Base-by-base conservation (phyloP, 2,797 vertebrate species). In the Falco concolor region DNA sequence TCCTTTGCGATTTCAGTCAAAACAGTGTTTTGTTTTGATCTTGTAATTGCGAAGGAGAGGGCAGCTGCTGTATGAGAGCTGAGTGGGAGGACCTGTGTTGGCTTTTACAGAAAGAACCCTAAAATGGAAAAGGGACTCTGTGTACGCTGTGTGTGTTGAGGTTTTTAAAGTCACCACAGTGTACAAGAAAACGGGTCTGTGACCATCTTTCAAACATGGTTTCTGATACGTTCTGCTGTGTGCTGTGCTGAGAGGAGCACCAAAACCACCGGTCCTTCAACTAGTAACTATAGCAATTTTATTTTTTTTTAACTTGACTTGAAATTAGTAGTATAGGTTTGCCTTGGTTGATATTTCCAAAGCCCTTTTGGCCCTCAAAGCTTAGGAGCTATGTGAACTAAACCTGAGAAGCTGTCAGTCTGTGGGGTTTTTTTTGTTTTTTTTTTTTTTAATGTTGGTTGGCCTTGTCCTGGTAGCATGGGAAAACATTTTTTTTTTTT, bases 1-100 rank as follows among this genome's bases (percentile, higher is more conserved):
- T 95, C 92, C 90, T 96, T 93, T 45, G 95, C 88, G 47, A 10
- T 96, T 97, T 95, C 87, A 96, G 85, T 95, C 95, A 95, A 97
- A 97, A 78, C 94, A 81, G 87, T 93, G 87, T 85, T 97, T 97
- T 97, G 92, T 96, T 97, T 84, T 88, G 70, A 47, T 92, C 34
- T 67, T 74, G 45, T 30, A 64, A 59, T 89, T 89, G 95, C 1
- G 32, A 85, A 83, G 91, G 72, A 80, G 59, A 82, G 64, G 47
- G 73, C 34, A 60, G 96, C 94, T 95, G 95, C 75, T 93, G 54
- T 36, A 45, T 64, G 57, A 68, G 70, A 88, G 90, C 72, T 68
- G 91, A 90, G 91, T 93, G 93, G 89, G 81, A 96, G 94, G 96
- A 68, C 87, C 90, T 90, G 72, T 61, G 32, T 76, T 91, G 95